Conservation (phyloP, 2,888 invertebrate species). For the Ochlodes sylvanus region DNA sequence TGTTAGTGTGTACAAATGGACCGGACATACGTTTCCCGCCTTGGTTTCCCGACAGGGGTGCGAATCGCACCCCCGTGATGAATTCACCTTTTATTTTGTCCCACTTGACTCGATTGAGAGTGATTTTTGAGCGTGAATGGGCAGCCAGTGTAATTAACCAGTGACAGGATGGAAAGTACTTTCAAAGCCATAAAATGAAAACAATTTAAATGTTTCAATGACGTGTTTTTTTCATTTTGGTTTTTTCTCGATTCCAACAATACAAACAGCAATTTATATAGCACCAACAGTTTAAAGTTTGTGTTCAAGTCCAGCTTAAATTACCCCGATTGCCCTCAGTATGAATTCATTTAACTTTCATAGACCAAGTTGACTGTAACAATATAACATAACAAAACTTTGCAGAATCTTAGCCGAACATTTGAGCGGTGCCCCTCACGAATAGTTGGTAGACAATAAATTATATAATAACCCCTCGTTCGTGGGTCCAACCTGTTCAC, state of each 20-base stretch:
- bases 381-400: slow-evolving; percentile 71
- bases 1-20: slow-evolving; percentile 81
- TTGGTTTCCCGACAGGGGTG: slow-evolving; percentile 72
- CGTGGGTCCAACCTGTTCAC: slow-evolving; percentile 68
- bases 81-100: slow-evolving; percentile 83
- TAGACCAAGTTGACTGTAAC: slow-evolving; percentile 66
- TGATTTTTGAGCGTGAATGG: slow-evolving; percentile 84
- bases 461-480: slow-evolving; percentile 80
- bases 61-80: slow-evolving; percentile 75
- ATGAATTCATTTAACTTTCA: slow-evolving; percentile 69
- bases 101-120: slow-evolving; percentile 82
- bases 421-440: slow-evolving; percentile 69
- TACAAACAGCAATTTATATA: not conserved
- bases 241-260: not conserved
- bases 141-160: slow-evolving; percentile 79
- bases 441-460: slow-evolving; percentile 81
- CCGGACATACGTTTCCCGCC: slow-evolving; percentile 81
- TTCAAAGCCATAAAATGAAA: slow-evolving; percentile 75
- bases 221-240: not conserved
- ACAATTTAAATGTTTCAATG: slow-evolving; percentile 25
- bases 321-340: slow-evolving; percentile 53
- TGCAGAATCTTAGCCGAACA: slow-evolving; percentile 71
- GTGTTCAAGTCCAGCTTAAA: not conserved
- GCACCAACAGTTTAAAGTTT: not conserved
- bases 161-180: slow-evolving; percentile 79